Conservation (phyloP, 2,113 vertebrate genomes). For the Hemiscyllium ocellatum region DNA sequence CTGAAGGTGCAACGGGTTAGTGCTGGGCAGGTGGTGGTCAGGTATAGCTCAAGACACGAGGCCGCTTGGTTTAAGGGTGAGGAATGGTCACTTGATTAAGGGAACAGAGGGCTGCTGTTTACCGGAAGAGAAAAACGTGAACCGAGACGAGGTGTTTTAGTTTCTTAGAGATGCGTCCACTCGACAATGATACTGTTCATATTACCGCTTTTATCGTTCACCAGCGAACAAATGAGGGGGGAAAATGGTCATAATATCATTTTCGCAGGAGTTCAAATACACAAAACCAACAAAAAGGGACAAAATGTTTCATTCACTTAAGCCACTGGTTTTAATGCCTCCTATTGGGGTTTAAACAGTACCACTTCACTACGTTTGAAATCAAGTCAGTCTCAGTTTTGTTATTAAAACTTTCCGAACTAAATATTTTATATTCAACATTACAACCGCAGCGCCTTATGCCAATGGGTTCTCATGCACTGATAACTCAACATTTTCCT, state of each 20-base stretch:
- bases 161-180: neutral
- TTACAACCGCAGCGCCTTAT: neutral
- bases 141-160: neutral
- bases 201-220: neutral
- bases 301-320: neutral
- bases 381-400: neutral
- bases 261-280: neutral
- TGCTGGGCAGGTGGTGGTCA: neutral
- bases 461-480: neutral
- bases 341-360: neutral
- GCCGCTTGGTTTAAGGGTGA: neutral
- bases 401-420: neutral
- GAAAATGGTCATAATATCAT: too few relatives aligned
- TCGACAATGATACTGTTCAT: neutral
- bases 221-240: neutral
- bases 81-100: neutral
- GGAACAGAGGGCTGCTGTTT: neutral
- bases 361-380: neutral
- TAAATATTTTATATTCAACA: neutral
- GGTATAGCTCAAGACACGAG: neutral
- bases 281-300: neutral
- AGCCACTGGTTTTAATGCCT: neutral
- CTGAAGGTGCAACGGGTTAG: neutral
- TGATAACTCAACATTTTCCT: neutral
- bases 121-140: neutral